Percentiles rank a stretch among this genome's conserved stretches.
These are phyloP conservation scores for Myocastor coypus DNA, from an alignment of 2,113 vertebrate genomes.

Conservation along the genomic window DNA sequence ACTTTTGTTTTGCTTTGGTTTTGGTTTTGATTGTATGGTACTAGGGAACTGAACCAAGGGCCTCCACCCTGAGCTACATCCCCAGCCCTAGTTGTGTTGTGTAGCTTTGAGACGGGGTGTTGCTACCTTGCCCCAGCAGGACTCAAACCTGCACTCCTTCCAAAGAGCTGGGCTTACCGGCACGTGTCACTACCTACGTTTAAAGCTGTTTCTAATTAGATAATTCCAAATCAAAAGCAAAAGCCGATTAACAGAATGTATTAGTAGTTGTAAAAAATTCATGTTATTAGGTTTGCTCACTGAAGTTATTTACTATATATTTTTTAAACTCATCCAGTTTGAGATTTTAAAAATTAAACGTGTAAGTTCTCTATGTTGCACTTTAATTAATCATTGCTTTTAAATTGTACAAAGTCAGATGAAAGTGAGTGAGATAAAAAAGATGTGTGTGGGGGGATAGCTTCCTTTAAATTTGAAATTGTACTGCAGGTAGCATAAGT, in stretches of 20 bases:
- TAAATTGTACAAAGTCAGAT: conserved; percentile 31
- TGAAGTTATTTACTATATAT: background rate
- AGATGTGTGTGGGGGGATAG: background rate
- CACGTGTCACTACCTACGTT: background rate
- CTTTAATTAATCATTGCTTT: conserved; percentile 29
- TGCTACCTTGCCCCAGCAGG: background rate
- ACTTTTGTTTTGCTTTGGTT: background rate
- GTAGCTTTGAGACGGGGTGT: background rate
- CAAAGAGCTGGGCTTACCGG: background rate
- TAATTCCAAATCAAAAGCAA: conserved; percentile 16
- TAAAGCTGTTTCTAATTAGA: background rate
- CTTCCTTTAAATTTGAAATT: conserved; percentile 22
- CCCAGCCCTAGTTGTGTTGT: background rate
- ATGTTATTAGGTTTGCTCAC: background rate
- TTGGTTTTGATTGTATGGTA: background rate
- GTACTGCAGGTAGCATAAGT: background rate
- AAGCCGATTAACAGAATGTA: background rate
- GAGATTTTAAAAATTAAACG: background rate
- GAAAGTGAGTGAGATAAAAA: conserved; percentile 6
- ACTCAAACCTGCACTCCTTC: background rate
- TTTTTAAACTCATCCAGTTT: conserved; percentile 23
- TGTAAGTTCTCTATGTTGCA: background rate
- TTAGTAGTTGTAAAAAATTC: conserved; percentile 5
- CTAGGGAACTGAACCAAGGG: background rate
- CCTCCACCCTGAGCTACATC: background rate